Evolutionary conservation across 1,140 invertebrate species (phyloP), one percentile per base, ranked within the genome.

Genomic region (Helicoverpa armigera): DNA sequence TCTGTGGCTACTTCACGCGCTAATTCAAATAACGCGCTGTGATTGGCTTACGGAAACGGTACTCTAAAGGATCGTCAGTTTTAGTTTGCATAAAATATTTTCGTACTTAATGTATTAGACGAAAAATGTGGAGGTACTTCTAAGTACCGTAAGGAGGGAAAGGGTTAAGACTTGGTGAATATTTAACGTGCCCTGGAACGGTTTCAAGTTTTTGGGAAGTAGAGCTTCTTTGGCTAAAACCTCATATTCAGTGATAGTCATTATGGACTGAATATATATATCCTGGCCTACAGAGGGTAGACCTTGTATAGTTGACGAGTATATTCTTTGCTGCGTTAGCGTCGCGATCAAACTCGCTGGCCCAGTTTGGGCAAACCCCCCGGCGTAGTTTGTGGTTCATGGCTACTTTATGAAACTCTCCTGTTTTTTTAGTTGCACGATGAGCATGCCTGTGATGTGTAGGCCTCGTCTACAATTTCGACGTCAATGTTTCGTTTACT

Each of bases 81-180:
- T 23, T 23, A 23, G 23, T 23, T 23, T 23, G 23, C 23, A 79
- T 83, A 80, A 85, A 85, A 69, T 87, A 9, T 31, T 87, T 85
- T 85, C 82, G 80, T 82, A 87, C 82, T 82, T 81, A 85, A 86
- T 72, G 51, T 70, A 70, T 70, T 53, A 70, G 67, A 70, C 85
- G 82, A 87, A 85, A 87, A 85, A 87, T 83, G 80, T 85, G 78
- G 77, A 74, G 79, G 79, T 81, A 83, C 82, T 81, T 83, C 75
- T 83, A 81, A 83, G 79, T 83, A 81, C 82, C 70, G 61, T 83
- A 83, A 81, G 80, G 80, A 78, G 69, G 75, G 75, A 23, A 23
- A 23, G 23, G 23, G 23, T 23, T 29, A 60, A 11, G 16, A 60
- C 18, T 60, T 60, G 58, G 23, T 60, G 58, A 60, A 60, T 18